A percentile compares a stretch with the other conserved stretches of the same genome.
These are phyloP conservation scores for Hirundichthys speculiger DNA, from an alignment of 2,113 vertebrate species.

Conservation along the genomic window DNA sequence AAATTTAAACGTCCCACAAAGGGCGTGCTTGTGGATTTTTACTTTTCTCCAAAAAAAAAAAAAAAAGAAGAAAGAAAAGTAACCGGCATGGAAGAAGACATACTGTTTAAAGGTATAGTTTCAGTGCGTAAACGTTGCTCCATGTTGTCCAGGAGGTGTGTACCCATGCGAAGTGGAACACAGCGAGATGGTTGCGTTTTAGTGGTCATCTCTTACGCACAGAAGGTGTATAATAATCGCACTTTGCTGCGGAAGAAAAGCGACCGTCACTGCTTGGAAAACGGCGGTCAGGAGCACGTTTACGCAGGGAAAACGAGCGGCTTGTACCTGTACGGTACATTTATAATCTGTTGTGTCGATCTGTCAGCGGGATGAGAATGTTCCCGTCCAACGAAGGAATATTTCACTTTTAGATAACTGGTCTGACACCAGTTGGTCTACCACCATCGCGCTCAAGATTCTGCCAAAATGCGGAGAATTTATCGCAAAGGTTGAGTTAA, in stretches of 20 bases:
- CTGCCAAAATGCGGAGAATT: no score
- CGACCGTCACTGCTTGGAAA: no score
- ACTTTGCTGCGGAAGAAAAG: no score
- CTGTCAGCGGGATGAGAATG: conserved; percentile 19
- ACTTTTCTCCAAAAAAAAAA: no score
- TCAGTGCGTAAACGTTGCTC: conserved; percentile 3
- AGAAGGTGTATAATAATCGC: no score
- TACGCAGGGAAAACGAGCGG: no score
- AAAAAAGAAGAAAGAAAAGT: no score
- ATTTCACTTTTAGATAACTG: background rate
- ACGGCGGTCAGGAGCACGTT: no score
- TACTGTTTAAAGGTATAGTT: conserved; percentile 4
- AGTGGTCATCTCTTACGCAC: no score
- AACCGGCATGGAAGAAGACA: background rate
- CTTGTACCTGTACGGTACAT: no score
- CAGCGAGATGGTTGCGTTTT: conserved; percentile 15
- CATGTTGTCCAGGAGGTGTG: conserved; percentile 11
- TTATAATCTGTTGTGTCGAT: background rate
- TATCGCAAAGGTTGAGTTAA: no score
- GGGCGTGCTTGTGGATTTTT: background rate
- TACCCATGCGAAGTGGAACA: conserved; percentile 13
- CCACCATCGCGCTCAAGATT: no score
- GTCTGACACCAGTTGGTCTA: background rate
- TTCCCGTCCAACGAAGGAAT: conserved; percentile 32
- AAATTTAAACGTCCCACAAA: background rate